These are phyloP conservation scores for Lynx canadensis DNA, from an alignment of 2,113 vertebrate species.

Conservation along the genomic window DNA sequence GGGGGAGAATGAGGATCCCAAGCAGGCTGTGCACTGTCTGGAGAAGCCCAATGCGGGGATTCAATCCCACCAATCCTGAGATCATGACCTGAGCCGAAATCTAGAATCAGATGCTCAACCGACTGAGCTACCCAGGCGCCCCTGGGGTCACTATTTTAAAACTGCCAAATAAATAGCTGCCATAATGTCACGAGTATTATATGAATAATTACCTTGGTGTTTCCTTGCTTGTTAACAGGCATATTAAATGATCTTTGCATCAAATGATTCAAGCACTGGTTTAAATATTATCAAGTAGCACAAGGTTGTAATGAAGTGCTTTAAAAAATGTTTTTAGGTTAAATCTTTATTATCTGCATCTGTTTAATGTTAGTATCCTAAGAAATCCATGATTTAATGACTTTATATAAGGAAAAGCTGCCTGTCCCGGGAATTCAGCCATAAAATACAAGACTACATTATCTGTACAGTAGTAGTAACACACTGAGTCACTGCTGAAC, in stretches of 20 bases:
- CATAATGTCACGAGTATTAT: not conserved
- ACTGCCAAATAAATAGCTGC: not conserved
- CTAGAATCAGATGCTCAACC: no score
- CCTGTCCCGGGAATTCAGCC: not conserved
- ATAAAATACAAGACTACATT: not conserved
- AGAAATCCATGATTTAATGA: conserved; percentile 28
- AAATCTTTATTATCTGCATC: not conserved
- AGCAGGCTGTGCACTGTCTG: no score
- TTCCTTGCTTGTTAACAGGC: not conserved
- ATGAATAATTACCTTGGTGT: not conserved
- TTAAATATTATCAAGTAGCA: conserved; percentile 13
- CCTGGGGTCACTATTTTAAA: not conserved
- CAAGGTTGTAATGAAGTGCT: not conserved
- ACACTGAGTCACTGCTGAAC: conserved; percentile 46
- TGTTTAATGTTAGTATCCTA: conserved; percentile 22
- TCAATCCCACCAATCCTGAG: no score
- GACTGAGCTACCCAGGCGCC: no score
- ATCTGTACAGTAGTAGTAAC: not conserved
- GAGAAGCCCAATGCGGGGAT: no score
- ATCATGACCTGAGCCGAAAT: no score
- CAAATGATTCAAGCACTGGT: not conserved
- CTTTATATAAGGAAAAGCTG: not conserved
- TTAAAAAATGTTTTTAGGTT: not conserved
- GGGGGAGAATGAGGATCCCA: no score
- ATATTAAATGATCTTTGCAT: not conserved